phyloP scores from a whole-genome alignment of 1,140 invertebrate species.

The Lineus longissimus region DNA sequence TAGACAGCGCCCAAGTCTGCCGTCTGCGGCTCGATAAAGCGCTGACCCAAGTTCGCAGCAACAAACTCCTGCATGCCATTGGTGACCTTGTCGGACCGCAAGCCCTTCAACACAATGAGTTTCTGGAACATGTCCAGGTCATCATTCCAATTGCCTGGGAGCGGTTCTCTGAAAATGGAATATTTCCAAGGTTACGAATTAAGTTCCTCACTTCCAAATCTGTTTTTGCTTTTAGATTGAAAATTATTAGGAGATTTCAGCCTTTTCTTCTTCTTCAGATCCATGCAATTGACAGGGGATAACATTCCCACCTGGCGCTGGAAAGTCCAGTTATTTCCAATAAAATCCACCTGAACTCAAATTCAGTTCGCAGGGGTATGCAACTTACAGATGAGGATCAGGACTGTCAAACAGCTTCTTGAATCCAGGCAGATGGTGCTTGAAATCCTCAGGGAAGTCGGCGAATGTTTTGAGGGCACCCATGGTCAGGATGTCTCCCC shows the following conservation, averaged over 20 bases:
- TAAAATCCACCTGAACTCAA: too few relatives aligned
- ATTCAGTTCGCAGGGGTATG: too few relatives aligned
- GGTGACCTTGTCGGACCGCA: slow-evolving; percentile 60
- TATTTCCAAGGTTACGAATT: not conserved
- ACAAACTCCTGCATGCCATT: slow-evolving; percentile 55
- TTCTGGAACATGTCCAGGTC: slow-evolving; percentile 59
- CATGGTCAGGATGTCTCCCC: slow-evolving; percentile 54
- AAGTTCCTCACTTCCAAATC: too few relatives aligned
- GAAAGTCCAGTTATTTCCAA: too few relatives aligned
- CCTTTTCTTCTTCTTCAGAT: too few relatives aligned
- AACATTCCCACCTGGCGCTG: too few relatives aligned
- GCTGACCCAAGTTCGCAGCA: slow-evolving; percentile 45
- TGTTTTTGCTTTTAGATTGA: too few relatives aligned
- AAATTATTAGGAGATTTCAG: too few relatives aligned
- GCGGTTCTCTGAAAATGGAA: slow-evolving; percentile 34
- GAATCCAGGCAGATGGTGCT: slow-evolving; percentile 43
- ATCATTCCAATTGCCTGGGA: slow-evolving; percentile 56
- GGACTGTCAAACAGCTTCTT: slow-evolving; percentile 53
- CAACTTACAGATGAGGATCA: slow-evolving; percentile 52
- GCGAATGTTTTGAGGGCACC: slow-evolving; percentile 47
- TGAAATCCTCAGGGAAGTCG: slow-evolving; percentile 47
- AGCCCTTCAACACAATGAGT: slow-evolving; percentile 57
- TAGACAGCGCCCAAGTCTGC: slow-evolving; percentile 50
- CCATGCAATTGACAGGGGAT: too few relatives aligned
- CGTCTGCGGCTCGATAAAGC: slow-evolving; percentile 55